Conservation (phyloP, 2,888 invertebrate species). For the Oscheius sp. region DNA sequence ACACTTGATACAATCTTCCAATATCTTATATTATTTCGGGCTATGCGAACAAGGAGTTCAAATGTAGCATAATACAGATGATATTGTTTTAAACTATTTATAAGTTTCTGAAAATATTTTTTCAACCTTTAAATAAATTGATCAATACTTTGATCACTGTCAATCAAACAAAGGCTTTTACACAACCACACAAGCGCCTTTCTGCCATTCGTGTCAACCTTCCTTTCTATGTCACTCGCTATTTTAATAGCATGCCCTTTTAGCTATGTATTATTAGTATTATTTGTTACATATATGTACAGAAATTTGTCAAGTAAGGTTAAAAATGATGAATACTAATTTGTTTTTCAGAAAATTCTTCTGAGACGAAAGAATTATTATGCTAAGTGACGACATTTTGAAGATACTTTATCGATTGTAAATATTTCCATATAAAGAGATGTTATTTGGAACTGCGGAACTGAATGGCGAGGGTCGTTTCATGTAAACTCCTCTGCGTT, state of each 20-base stretch:
- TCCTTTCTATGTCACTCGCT: neutral
- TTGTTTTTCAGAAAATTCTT: neutral
- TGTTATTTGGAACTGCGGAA: neutral
- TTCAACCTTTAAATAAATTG: too few relatives aligned
- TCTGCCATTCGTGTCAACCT: too few relatives aligned
- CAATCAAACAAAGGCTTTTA: constrained; percentile 15
- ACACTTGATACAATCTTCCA: constrained; percentile 62
- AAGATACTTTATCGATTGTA: neutral
- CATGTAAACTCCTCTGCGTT: too few relatives aligned
- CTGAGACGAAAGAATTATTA: neutral
- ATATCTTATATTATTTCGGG: constrained; percentile 47
- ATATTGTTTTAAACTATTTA: neutral
- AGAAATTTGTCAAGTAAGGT: neutral
- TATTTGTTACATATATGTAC: neutral
- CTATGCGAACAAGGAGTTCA: constrained; percentile 10
- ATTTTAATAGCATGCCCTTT: constrained; percentile 8
- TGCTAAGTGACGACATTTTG: neutral
- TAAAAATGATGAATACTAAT: neutral
- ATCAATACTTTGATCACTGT: too few relatives aligned
- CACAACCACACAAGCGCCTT: too few relatives aligned
- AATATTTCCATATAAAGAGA: neutral
- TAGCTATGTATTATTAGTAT: constrained; percentile 20
- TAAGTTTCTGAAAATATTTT: neutral
- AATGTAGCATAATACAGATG: neutral
- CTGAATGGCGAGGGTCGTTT: neutral